Evolutionary conservation across 1,140 invertebrate species (phyloP), one percentile per base, ranked within the genome.

Genomic region (Macrobrachium rosenbergii): DNA sequence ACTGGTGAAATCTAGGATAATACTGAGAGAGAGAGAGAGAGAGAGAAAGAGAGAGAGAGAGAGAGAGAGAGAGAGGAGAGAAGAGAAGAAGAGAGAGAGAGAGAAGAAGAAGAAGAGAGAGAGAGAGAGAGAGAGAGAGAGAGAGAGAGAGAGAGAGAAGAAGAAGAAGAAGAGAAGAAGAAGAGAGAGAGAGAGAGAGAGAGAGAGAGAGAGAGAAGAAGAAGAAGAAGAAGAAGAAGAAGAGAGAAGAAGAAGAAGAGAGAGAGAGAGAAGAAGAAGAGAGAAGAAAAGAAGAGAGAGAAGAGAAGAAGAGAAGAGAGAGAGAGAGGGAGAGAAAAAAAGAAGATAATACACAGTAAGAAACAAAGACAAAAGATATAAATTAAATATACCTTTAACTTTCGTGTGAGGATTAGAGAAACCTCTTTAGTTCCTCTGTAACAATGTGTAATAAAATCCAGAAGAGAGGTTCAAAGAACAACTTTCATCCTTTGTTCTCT

Each of bases 101-200:
- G 10, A n/a, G 37, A 12, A 28, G 67, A 21, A 28, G 67, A 28
- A 72, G 67, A 21, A 28, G 37, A 11, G n/a, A 28, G 37, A 28
- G n/a, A 11, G 37, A 21, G 10, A 28, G 10, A 72, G 11, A 72
- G 37, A 10, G n/a, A 21, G n/a, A 21, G n/a, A 11, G 67, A n/a
- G 67, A n/a, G 67, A 72, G 67, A n/a, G 10, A 72, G 67, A 72
- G 10, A 72, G n/a, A 72, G 10, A n/a, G n/a, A n/a, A 21, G 37
- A 8, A n/a, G 67, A 72, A 28, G n/a, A 28, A 72, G n/a, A n/a
- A 28, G 37, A 21, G n/a, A 28, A 72, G 67, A 72, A 28, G 37
- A 28, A 72, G 67, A 72, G 67, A 72, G 67, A 72, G 67, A 72
- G 67, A 72, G 67, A 72, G 67, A 72, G n/a, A 21, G n/a, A 72